Evolutionary conservation across 2,797 vertebrate species (phyloP).

Genomic region (Pelochelys cantorii): DNA sequence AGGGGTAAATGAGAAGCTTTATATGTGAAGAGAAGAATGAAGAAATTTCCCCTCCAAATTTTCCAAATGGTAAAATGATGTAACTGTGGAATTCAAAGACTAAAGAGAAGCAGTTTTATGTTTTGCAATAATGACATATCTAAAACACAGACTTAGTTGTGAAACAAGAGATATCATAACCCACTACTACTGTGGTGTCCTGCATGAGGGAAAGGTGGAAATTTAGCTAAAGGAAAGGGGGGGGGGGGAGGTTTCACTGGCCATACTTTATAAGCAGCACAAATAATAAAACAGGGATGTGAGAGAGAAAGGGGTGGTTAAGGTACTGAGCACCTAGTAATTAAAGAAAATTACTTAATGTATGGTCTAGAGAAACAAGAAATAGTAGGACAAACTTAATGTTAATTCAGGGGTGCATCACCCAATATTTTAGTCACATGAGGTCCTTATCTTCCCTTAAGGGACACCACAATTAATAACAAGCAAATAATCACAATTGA

Average conservation of each 20-base stretch:
- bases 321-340: slow-evolving; percentile 62
- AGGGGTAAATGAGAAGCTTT: slow-evolving; percentile 70
- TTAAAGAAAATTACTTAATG: slow-evolving; percentile 52
- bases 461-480: slow-evolving; percentile 32
- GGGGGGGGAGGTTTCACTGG: slow-evolving; percentile 58
- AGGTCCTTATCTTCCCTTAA: slow-evolving; percentile 17
- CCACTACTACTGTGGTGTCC: slow-evolving; percentile 35
- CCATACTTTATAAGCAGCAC: slow-evolving; percentile 16
- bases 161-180: slow-evolving; percentile 48
- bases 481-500: slow-evolving; percentile 37
- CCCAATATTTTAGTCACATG: slow-evolving; percentile 24
- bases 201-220: slow-evolving; percentile 28
- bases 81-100: slow-evolving; percentile 60
- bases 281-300: slow-evolving; percentile 43
- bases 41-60: slow-evolving; percentile 34
- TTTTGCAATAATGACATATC: slow-evolving; percentile 57
- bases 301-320: slow-evolving; percentile 19
- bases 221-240: slow-evolving; percentile 39
- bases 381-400: slow-evolving; percentile 10
- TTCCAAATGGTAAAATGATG: slow-evolving; percentile 71
- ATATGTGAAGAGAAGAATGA: slow-evolving; percentile 69
- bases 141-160: slow-evolving; percentile 63
- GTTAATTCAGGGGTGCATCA: slow-evolving; percentile 24
- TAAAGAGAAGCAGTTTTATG: slow-evolving; percentile 46
- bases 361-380: background rate